Evolutionary conservation across 2,797 vertebrate species (phyloP), one percentile per base, ranked within the genome.

Genomic region (Phataginus tricuspis): DNA sequence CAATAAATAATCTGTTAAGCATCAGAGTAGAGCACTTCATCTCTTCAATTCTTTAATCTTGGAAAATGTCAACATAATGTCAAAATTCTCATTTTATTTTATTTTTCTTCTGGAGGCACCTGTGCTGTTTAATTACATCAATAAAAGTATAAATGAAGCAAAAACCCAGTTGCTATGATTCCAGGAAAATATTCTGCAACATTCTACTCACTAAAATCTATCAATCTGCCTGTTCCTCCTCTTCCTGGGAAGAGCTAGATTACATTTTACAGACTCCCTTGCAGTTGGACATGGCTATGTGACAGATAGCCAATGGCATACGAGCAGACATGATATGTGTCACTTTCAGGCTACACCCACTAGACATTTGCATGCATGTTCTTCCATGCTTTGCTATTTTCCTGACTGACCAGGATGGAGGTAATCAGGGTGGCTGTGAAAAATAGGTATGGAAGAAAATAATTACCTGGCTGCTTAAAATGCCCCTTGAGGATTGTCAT

Each of bases 1-100:
- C 91, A 86, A 84, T 93, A 96, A 97, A 89, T 95, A 94, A 93
- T 85, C 94, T 96, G 96, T 85, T 93, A 92, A 66, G 77, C 78
- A 83, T 83, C 39, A 80, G 61, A 55, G n/a, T 25, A 61, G 21
- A 92, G 19, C 51, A n/a, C 53, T 53, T 92, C 90, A 92, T 93
- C 95, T 97, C 94, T 92, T 96, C 86, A 42, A 85, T 92, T 45
- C 45, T 29, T 86, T 66, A 92, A 69, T 93, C 69, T 82, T 31
- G 9, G 68, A 66, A 97, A 91, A 94, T 95, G 79, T 95, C 96
- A 95, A 75, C 83, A 74, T 83, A 94, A 95, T 83, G 87, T 92
- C 92, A 97, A 92, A 86, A 91, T 94, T 96, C 96, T 96, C 37
- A 59, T 83, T 89, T 86, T 86, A 93, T 80, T 86, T 85, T 66